Conservation (phyloP, 2,888 invertebrate genomes). For the Xanthorhoe spadicearia region DNA sequence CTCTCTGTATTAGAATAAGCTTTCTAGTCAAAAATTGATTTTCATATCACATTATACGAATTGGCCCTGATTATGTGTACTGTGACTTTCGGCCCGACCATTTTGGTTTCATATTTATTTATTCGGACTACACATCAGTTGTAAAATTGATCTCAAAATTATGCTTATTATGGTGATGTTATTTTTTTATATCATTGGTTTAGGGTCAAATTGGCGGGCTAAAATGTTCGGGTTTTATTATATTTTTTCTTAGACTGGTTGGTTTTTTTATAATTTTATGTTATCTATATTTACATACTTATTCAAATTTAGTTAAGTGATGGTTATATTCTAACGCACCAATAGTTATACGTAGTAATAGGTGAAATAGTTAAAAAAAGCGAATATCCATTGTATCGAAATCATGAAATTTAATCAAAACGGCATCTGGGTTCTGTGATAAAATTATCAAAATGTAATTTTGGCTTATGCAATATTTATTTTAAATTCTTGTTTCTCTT, state of each 20-base stretch:
- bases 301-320: slow-evolving; percentile 32
- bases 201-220: slow-evolving; percentile 21
- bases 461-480: slow-evolving; percentile 54
- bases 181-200: slow-evolving; percentile 20
- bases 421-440: slow-evolving; percentile 69
- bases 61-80: slow-evolving; percentile 33
- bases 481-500: slow-evolving; percentile 23
- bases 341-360: slow-evolving; percentile 37
- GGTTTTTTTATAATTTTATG: slow-evolving; percentile 31
- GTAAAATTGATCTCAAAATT: slow-evolving; percentile 45
- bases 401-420: slow-evolving; percentile 24
- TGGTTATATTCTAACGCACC: slow-evolving; percentile 43
- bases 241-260: slow-evolving; percentile 38
- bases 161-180: slow-evolving; percentile 22
- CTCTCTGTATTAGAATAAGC: slow-evolving; percentile 82
- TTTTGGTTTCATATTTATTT: slow-evolving; percentile 27
- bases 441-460: slow-evolving; percentile 67
- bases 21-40: slow-evolving; percentile 83
- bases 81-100: slow-evolving; percentile 30
- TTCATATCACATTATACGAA: slow-evolving; percentile 57
- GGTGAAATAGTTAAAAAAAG: slow-evolving; percentile 3
- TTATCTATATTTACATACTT: slow-evolving; percentile 33
- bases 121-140: slow-evolving; percentile 26
- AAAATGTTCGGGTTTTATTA: slow-evolving; percentile 32
- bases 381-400: slow-evolving; percentile 22